phyloP scores from a whole-genome alignment of 2,797 vertebrate genomes.

The Pogoniulus pusillus region DNA sequence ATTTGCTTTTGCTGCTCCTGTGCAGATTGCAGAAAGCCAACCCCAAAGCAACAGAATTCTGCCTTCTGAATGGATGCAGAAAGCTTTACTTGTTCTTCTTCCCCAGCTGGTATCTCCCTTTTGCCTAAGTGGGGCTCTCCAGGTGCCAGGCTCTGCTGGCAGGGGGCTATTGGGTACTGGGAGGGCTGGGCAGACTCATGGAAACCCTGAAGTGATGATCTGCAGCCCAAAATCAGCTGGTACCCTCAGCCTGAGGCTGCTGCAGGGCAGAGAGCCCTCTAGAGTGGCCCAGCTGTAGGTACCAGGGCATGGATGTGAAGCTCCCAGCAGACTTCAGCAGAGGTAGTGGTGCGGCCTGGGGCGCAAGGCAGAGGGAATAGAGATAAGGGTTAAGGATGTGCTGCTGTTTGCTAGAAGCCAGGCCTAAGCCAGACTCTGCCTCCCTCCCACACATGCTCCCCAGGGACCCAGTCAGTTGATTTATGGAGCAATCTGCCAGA shows the following conservation, averaged over 20 bases:
- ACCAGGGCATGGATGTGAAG: accelerated
- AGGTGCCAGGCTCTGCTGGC: not conserved
- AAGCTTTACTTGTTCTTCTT: not conserved
- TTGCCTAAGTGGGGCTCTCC: not conserved
- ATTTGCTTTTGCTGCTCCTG: not conserved
- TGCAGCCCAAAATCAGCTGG: not conserved
- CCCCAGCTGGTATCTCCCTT: not conserved
- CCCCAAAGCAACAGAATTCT: not conserved
- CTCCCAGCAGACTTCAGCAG: not conserved
- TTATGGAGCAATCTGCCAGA: not conserved
- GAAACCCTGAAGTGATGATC: accelerated
- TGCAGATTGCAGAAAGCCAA: not conserved
- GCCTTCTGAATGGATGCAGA: not conserved
- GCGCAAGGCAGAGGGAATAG: not conserved
- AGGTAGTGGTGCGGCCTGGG: not conserved
- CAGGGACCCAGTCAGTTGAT: not conserved
- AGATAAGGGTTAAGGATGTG: not conserved
- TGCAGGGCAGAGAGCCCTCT: not conserved
- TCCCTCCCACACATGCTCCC: not conserved
- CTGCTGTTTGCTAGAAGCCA: not conserved
- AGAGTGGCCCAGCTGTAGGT: accelerated
- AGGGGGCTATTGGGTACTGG: not conserved
- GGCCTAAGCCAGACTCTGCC: not conserved
- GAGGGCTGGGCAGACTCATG: accelerated
- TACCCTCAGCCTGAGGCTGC: accelerated